Percentiles rank a stretch among this genome's conserved stretches.
These are phyloP conservation scores for Panzeria rudis DNA, from an alignment of 2,888 invertebrate genomes.

Conservation along the genomic window DNA sequence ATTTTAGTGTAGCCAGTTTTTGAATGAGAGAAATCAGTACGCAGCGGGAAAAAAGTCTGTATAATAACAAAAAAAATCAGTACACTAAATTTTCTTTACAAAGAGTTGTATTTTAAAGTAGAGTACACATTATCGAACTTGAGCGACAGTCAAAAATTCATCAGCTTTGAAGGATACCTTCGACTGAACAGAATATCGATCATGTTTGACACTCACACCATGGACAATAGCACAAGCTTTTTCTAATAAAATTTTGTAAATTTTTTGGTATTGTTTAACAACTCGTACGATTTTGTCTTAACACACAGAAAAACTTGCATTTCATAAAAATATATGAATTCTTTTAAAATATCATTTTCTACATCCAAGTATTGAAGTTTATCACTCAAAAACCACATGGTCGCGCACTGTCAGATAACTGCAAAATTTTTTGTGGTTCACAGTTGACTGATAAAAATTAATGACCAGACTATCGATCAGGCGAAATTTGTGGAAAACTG, in stretches of 20 bases:
- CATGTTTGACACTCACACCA: not conserved
- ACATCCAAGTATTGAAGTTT: not conserved
- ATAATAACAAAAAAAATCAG: no score
- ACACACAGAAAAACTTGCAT: no score
- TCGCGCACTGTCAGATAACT: not conserved
- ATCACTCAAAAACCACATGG: not conserved
- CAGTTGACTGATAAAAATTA: not conserved
- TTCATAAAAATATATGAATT: not conserved
- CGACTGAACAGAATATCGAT: not conserved
- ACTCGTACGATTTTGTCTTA: not conserved
- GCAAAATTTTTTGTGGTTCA: not conserved
- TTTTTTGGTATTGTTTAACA: no score
- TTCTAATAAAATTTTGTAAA: not conserved
- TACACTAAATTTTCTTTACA: no score
- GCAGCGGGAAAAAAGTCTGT: no score
- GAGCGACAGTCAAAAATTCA: not conserved
- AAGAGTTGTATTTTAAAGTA: no score
- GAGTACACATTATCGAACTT: not conserved
- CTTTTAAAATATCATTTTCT: not conserved
- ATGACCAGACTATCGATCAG: no score
- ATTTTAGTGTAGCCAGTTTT: no score
- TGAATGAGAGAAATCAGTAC: no score
- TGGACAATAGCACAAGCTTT: not conserved
- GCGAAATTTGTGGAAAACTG: no score
- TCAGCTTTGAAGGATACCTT: not conserved